Evolutionary conservation across 2,113 vertebrate species (phyloP).

Genomic region (Nicator chloris): DNA sequence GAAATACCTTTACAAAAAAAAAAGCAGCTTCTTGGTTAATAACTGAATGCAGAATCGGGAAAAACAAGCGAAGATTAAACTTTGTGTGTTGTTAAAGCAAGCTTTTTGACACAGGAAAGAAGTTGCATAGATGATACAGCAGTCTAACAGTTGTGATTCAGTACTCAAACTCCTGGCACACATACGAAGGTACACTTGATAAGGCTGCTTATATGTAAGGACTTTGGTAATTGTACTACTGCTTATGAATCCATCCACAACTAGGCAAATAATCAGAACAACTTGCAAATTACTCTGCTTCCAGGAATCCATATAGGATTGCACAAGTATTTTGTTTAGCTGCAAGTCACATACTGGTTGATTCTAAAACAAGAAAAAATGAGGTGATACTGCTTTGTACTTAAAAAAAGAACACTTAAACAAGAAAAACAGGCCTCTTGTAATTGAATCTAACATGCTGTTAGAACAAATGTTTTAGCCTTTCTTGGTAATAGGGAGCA

Average conservation of each 20-base stretch:
- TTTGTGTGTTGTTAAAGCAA: neutral
- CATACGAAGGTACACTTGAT: neutral
- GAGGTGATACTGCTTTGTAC: neutral
- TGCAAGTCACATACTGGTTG: neutral
- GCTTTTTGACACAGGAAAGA: neutral
- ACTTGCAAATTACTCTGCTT: neutral
- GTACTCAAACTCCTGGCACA: neutral
- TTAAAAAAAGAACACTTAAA: neutral
- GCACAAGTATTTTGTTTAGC: neutral
- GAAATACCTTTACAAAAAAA: constrained; percentile 48
- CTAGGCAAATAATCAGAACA: neutral
- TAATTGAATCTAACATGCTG: neutral
- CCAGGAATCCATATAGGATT: neutral
- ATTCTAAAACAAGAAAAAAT: neutral
- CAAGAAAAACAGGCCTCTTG: neutral
- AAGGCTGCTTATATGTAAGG: neutral
- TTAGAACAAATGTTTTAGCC: constrained; percentile 4
- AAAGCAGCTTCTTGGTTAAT: constrained; percentile 10
- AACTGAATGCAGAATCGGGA: neutral
- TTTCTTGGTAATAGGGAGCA: neutral
- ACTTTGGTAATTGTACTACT: neutral
- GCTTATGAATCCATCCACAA: neutral
- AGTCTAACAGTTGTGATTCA: neutral
- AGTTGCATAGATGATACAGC: neutral
- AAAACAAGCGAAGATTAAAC: neutral